Conservation (phyloP, 92 coral and sea anemone species). For the Pocillopora grandis region DNA sequence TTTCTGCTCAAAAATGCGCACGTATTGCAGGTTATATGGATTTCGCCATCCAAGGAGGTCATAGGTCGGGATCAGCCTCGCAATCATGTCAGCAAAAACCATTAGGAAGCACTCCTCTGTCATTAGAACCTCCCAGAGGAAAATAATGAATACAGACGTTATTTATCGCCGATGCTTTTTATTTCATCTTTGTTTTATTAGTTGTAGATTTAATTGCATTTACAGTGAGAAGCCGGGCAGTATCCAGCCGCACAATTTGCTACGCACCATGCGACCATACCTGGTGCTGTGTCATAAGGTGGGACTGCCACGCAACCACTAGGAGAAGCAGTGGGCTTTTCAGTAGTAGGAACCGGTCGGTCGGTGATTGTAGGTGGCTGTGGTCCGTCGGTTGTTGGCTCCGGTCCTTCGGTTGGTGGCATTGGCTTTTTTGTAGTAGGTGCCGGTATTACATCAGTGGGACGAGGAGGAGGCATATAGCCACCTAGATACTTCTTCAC, state of each 20-base stretch:
- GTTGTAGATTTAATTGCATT: conserved; percentile 30
- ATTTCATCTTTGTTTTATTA: no score
- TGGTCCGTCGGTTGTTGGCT: not conserved
- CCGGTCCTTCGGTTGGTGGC: conserved; percentile 32
- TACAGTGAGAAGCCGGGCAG: conserved; percentile 77
- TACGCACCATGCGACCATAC: conserved; percentile 73
- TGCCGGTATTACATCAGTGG: conserved; percentile 9
- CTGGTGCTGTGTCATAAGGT: conserved; percentile 37
- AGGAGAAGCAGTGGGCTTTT: conserved; percentile 4
- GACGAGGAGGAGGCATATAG: conserved; percentile 52
- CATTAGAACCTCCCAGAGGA: no score
- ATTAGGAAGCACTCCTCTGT: no score
- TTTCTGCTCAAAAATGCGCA: no score
- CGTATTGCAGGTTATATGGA: no score
- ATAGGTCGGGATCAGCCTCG: no score
- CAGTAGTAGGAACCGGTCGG: conserved; percentile 28
- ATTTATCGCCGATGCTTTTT: no score
- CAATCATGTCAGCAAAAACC: no score
- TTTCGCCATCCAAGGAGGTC: no score
- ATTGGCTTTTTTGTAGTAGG: not conserved
- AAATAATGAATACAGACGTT: no score
- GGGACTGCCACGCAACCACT: conserved; percentile 55
- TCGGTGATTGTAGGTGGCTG: conserved; percentile 24
- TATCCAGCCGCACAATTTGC: conserved; percentile 66
- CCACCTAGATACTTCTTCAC: conserved; percentile 72